Conservation (phyloP, 1,140 invertebrate genomes). For the Amyelois transitella region DNA sequence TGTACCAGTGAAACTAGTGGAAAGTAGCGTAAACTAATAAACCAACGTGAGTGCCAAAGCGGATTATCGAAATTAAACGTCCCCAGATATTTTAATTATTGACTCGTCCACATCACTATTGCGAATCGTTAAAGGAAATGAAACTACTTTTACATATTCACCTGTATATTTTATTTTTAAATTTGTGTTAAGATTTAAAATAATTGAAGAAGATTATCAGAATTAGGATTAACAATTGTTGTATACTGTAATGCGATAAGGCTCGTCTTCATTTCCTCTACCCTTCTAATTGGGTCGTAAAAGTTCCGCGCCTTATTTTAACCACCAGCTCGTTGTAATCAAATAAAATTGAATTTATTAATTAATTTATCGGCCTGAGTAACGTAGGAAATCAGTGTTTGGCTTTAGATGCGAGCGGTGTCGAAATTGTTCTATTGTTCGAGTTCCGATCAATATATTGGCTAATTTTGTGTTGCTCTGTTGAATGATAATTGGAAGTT, state of each 20-base stretch:
- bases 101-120: constrained; percentile 34
- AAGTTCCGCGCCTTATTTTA: background rate
- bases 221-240: background rate
- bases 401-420: background rate
- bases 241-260: background rate
- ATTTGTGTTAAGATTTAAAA: no score
- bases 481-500: background rate
- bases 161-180: no score
- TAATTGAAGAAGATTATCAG: no score
- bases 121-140: constrained; percentile 26
- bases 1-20: background rate
- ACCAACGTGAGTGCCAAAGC: constrained; percentile 30
- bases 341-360: background rate
- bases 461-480: background rate
- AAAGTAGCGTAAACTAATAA: background rate
- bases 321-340: background rate
- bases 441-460: background rate
- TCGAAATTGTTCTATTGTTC: background rate
- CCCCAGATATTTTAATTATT: constrained; percentile 48
- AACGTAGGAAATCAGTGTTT: background rate
- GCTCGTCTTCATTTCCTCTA: background rate
- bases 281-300: background rate
- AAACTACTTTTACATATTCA: no score
- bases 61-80: constrained; percentile 63
- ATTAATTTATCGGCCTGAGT: background rate